Percentiles rank a stretch among this genome's conserved stretches.
These are phyloP conservation scores for Carcharodon carcharias DNA, from an alignment of 2,797 vertebrate species.

Conservation along the genomic window DNA sequence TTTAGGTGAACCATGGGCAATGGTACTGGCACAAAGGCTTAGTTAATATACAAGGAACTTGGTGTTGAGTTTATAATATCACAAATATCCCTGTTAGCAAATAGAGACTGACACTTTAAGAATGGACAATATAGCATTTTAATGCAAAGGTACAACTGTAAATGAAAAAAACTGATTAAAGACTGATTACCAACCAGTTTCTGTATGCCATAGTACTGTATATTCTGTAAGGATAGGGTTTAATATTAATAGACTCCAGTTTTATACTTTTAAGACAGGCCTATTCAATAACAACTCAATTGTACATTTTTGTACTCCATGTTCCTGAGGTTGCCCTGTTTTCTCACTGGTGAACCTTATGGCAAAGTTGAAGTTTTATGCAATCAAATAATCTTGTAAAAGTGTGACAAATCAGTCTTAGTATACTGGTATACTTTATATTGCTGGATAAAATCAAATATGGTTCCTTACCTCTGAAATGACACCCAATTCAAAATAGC, in stretches of 20 bases:
- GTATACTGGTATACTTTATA: not conserved
- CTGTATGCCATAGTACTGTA: not conserved
- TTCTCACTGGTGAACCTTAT: not conserved
- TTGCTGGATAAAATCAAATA: not conserved
- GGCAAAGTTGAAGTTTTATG: not conserved
- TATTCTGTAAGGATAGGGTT: not conserved
- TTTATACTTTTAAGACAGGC: not conserved
- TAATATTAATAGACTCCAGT: not conserved
- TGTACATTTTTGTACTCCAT: not conserved
- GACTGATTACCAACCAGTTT: not conserved
- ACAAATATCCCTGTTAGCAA: not conserved
- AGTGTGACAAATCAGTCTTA: not conserved
- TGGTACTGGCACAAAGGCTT: not conserved
- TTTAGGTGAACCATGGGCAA: not conserved
- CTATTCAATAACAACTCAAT: not conserved
- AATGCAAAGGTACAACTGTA: not conserved
- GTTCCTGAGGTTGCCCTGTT: not conserved
- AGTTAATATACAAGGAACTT: not conserved
- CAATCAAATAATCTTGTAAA: not conserved
- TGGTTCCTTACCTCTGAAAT: not conserved
- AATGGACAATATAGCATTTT: not conserved
- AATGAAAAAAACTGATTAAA: not conserved
- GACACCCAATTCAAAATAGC: not conserved
- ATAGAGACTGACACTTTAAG: not conserved
- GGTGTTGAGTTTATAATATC: not conserved